These are phyloP conservation scores for Drosophila nigromelanica DNA, from an alignment of 1,140 invertebrate species.

Conservation along the genomic window DNA sequence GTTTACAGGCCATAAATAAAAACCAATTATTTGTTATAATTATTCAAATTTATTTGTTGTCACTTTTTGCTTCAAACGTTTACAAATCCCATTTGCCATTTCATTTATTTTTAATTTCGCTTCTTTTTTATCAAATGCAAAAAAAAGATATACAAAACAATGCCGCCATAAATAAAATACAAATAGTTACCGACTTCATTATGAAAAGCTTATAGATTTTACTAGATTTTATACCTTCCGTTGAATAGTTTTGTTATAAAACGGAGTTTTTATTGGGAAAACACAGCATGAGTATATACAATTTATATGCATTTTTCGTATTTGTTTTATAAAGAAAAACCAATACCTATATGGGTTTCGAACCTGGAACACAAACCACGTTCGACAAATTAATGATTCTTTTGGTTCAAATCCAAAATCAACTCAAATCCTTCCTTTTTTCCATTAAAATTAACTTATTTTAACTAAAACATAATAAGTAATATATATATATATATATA, in stretches of 20 bases:
- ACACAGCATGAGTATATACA: background rate
- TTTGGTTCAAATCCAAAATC: too few relatives aligned
- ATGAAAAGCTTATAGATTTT: conserved; percentile 33
- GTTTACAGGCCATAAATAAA: conserved; percentile 49
- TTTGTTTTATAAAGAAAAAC: too few relatives aligned
- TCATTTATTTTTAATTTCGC: background rate
- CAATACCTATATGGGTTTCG: too few relatives aligned
- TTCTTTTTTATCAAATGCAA: background rate
- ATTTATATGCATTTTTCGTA: background rate
- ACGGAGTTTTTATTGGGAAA: conserved; percentile 15
- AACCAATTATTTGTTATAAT: conserved; percentile 60
- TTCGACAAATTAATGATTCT: too few relatives aligned
- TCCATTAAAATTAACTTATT: too few relatives aligned
- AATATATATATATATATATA: too few relatives aligned
- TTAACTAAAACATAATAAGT: too few relatives aligned
- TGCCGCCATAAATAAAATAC: conserved; percentile 22
- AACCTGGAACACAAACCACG: too few relatives aligned
- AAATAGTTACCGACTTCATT: conserved; percentile 30
- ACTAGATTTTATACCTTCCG: conserved; percentile 20
- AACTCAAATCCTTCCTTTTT: too few relatives aligned
- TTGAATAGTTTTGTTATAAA: conserved; percentile 21
- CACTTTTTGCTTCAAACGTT: conserved; percentile 33
- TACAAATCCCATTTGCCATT: conserved; percentile 20
- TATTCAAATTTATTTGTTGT: conserved; percentile 60
- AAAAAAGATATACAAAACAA: conserved; percentile 14